A percentile compares a stretch with the other conserved stretches of the same genome.
These are phyloP conservation scores for Apomyelois bistriatella DNA, from an alignment of 2,888 invertebrate genomes.

Conservation along the genomic window DNA sequence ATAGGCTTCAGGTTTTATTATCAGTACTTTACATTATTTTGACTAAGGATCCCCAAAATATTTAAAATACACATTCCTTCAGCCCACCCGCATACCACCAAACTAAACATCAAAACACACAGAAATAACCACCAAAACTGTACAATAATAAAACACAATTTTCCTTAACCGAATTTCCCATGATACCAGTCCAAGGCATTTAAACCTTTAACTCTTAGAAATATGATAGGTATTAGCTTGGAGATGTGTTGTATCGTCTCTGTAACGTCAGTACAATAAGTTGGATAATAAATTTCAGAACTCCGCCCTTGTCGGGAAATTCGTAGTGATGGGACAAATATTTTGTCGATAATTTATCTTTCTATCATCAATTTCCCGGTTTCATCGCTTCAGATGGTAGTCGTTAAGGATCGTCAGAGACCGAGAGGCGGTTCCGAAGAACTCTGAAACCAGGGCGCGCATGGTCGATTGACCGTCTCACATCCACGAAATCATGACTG, in stretches of 20 bases:
- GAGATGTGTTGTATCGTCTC: conserved; percentile 21
- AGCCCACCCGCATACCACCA: conserved; percentile 22
- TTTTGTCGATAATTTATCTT: conserved; percentile 15
- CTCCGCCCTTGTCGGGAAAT: conserved; percentile 43
- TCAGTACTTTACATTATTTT: neutral
- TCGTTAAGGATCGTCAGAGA: no score
- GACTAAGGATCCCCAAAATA: neutral
- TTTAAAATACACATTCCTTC: conserved; percentile 12
- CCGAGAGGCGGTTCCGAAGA: no score
- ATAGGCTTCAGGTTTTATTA: no score
- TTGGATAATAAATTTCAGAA: conserved; percentile 58
- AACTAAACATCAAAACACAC: conserved; percentile 3
- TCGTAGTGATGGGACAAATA: neutral
- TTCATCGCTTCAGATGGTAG: no score
- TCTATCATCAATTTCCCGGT: no score
- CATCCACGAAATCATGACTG: no score
- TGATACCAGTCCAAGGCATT: conserved; percentile 23
- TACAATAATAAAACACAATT: neutral
- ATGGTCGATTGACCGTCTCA: no score
- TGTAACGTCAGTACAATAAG: conserved; percentile 61
- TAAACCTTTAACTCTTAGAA: conserved; percentile 23
- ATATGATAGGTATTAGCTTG: conserved; percentile 25
- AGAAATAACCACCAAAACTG: neutral
- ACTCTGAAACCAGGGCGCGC: no score
- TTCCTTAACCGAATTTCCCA: neutral